Evolutionary conservation across 2,113 vertebrate species (phyloP).

Genomic region (Catharus minimus): DNA sequence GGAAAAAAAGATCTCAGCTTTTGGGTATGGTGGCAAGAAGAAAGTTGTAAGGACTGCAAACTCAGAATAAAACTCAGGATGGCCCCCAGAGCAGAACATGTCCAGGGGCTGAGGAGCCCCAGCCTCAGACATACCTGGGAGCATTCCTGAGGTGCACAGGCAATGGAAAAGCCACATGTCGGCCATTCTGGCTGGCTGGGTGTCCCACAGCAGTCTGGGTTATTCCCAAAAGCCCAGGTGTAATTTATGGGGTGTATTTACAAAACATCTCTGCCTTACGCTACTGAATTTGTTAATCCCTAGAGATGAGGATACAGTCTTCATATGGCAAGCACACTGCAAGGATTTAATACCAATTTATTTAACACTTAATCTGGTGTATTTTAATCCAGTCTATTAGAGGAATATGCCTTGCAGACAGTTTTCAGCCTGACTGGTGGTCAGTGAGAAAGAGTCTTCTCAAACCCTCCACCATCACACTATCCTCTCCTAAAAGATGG

Average conservation of each 20-base stretch:
- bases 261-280: not conserved
- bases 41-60: not conserved
- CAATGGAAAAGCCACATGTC: constrained; percentile 22
- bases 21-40: not conserved
- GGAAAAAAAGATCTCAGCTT: not conserved
- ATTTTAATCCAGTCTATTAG: constrained; percentile 24
- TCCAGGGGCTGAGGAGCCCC: fast-evolving
- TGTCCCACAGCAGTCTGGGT: not conserved
- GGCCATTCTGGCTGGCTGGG: not conserved
- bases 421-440: not conserved
- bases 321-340: not conserved
- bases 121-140: not conserved
- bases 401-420: not conserved
- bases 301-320: not conserved
- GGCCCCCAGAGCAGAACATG: not conserved
- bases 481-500: not conserved
- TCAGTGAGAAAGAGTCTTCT: not conserved
- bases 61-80: not conserved
- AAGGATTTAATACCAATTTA: not conserved
- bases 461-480: not conserved
- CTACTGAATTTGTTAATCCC: constrained; percentile 14
- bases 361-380: constrained; percentile 15
- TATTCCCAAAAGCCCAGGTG: not conserved
- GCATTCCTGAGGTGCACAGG: not conserved
- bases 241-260: constrained; percentile 30